phyloP scores from a whole-genome alignment of 2,888 invertebrate genomes.

The Neoaliturus tenellus region DNA sequence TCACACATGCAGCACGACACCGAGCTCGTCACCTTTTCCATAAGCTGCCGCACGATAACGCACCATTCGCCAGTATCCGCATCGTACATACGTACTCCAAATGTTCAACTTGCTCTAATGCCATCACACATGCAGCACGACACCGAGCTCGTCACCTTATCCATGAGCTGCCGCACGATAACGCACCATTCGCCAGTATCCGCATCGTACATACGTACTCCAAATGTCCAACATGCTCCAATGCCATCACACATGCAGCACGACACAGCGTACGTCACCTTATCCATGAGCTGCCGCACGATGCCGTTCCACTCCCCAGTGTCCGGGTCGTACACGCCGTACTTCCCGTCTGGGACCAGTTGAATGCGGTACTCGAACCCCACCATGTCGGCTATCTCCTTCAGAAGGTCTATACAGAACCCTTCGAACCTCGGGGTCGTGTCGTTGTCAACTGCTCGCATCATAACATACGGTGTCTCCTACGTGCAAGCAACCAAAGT shows the following conservation, averaged over 20 bases:
- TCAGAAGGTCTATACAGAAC: conserved; percentile 83
- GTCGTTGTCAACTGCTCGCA: conserved; percentile 73
- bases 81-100: conserved; percentile 77
- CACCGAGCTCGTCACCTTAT: conserved; percentile 75
- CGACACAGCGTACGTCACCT: conserved; percentile 73
- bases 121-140: too few species aligned
- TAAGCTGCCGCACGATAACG: conserved; percentile 76
- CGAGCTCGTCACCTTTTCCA: conserved; percentile 78
- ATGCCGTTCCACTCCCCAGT: conserved; percentile 86
- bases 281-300: conserved; percentile 80
- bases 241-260: too few species aligned
- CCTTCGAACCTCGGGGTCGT: conserved; percentile 82
- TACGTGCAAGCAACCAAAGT: conserved; percentile 63
- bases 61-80: conserved; percentile 85
- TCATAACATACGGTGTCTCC: conserved; percentile 78
- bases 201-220: conserved; percentile 79
- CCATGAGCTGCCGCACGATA: conserved; percentile 76
- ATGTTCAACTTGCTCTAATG: too few species aligned
- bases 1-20: too few species aligned
- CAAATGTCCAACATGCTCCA: too few species aligned
- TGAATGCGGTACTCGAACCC: conserved; percentile 82
- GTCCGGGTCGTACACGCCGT: conserved; percentile 84
- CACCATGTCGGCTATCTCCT: conserved; percentile 78
- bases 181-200: conserved; percentile 86
- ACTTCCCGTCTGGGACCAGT: conserved; percentile 80